Evolutionary conservation across 2,113 vertebrate species (phyloP).

Genomic region (Spilogale gracilis): DNA sequence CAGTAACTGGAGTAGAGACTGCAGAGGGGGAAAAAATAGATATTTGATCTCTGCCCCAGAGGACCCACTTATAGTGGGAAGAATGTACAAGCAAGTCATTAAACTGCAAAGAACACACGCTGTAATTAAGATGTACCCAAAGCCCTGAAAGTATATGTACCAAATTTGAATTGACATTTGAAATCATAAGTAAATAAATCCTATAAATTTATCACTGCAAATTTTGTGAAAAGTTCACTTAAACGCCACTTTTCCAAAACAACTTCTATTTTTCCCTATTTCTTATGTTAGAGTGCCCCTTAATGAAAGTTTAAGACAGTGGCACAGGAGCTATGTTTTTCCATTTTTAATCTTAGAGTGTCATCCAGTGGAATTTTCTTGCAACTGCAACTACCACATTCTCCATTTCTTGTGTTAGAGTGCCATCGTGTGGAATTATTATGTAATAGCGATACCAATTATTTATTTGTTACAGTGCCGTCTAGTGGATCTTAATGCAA

Average conservation of each 20-base stretch:
- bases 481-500: background rate
- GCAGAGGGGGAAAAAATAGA: background rate
- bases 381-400: background rate
- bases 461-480: background rate
- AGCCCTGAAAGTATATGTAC: background rate
- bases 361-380: background rate
- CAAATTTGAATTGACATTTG: constrained; percentile 23
- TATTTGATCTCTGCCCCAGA: constrained; percentile 18
- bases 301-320: background rate
- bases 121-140: constrained; percentile 25
- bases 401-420: background rate
- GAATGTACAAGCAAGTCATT: background rate
- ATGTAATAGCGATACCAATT: background rate
- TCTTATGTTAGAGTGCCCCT: background rate
- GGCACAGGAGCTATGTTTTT: background rate
- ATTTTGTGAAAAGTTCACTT: background rate
- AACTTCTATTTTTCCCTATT: background rate
- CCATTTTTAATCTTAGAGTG: constrained; percentile 5
- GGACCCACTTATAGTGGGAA: background rate
- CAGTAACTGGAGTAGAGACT: constrained; percentile 15
- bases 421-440: background rate
- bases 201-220: background rate
- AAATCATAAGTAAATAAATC: background rate
- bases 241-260: background rate
- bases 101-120: constrained; percentile 28